Percentiles rank a stretch among this genome's conserved stretches.
These are phyloP conservation scores for Watersipora subatra DNA, from an alignment of 1,140 invertebrate genomes.

Conservation along the genomic window DNA sequence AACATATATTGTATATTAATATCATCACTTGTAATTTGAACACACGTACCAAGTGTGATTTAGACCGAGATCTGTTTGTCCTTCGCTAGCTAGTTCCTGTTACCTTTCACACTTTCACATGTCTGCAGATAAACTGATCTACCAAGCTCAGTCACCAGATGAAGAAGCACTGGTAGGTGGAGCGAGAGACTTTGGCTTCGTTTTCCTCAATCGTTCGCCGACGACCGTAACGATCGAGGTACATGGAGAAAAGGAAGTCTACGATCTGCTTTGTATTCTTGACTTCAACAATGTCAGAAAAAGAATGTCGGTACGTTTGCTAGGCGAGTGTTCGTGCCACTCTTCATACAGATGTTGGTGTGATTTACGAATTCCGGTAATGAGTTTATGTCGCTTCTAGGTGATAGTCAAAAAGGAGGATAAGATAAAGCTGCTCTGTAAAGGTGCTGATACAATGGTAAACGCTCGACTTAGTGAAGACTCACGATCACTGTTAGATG, in stretches of 20 bases:
- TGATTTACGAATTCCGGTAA: neutral
- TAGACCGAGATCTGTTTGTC: too few species aligned
- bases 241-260: constrained; percentile 51
- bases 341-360: too few species aligned
- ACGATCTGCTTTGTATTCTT: constrained; percentile 89
- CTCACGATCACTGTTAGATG: constrained; percentile 30
- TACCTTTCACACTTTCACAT: too few species aligned
- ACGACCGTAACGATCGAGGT: constrained; percentile 42
- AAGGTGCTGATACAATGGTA: constrained; percentile 96
- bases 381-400: constrained; percentile 16
- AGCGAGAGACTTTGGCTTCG: constrained; percentile 88
- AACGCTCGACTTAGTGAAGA: constrained; percentile 67
- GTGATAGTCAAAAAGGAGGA: constrained; percentile 75
- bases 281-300: constrained; percentile 99
- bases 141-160: constrained; percentile 90
- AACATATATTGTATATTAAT: too few species aligned
- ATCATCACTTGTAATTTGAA: too few species aligned
- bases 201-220: constrained; percentile 60
- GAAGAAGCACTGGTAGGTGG: constrained; percentile 91
- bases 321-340: too few species aligned
- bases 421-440: constrained; percentile 80
- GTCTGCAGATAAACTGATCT: constrained; percentile 54
- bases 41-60: too few species aligned
- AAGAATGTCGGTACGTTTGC: constrained; percentile 72
- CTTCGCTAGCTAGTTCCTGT: too few species aligned